Evolutionary conservation across 2,888 invertebrate genomes (phyloP).

Genomic region (Agrochola litura): DNA sequence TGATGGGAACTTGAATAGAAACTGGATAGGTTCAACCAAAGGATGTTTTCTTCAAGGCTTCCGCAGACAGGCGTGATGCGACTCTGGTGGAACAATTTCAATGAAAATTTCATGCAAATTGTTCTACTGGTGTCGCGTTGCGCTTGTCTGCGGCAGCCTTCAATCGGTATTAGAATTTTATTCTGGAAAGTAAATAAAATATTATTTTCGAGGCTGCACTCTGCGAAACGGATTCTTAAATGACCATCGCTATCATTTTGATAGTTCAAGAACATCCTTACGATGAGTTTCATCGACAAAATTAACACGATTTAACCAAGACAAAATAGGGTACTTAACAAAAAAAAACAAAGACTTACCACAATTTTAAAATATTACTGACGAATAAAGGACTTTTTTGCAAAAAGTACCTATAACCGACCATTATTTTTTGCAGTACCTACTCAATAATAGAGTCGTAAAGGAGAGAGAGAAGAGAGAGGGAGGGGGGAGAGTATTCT

Average conservation of each 20-base stretch:
- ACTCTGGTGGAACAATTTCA: too few relatives aligned
- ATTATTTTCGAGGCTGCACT: background rate
- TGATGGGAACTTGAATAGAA: conserved; percentile 59
- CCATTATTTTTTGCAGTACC: background rate
- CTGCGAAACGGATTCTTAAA: background rate
- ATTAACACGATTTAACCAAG: background rate
- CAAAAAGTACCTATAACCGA: too few relatives aligned
- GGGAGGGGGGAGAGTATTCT: background rate
- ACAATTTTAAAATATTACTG: background rate
- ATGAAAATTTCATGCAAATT: too few relatives aligned
- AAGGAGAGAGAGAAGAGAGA: background rate
- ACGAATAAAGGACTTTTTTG: too few relatives aligned
- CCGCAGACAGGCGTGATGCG: too few relatives aligned
- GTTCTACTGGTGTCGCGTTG: too few relatives aligned
- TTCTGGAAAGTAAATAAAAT: background rate
- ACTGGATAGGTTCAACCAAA: conserved; percentile 8
- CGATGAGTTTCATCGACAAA: background rate
- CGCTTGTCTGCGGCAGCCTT: too few relatives aligned
- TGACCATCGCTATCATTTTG: background rate
- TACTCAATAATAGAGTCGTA: background rate
- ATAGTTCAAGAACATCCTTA: background rate
- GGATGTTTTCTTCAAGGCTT: background rate
- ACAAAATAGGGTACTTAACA: too few relatives aligned
- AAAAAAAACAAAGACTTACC: background rate
- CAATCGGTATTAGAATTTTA: background rate